Percentiles rank a stretch among this genome's conserved stretches.
Conservation (phyloP, 2,797 vertebrate species). For the Amphiprion clarkii region DNA sequence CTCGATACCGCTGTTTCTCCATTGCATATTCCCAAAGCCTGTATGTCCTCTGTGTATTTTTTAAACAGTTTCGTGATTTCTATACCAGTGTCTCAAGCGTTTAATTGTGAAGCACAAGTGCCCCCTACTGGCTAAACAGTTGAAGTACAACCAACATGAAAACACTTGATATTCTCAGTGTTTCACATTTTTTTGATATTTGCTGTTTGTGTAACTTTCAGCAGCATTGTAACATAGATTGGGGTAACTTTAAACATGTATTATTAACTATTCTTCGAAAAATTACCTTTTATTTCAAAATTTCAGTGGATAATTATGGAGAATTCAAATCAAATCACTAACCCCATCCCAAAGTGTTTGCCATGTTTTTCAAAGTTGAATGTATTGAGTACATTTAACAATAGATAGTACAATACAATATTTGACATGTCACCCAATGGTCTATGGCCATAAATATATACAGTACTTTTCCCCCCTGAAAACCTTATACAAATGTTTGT, state of each 20-base stretch:
- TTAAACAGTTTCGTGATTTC: neutral
- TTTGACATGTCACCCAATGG: neutral
- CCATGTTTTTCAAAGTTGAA: neutral
- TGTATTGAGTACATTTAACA: neutral
- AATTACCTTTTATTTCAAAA: neutral
- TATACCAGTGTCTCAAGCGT: neutral
- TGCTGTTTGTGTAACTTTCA: too few relatives aligned
- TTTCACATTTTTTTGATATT: neutral
- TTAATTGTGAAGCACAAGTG: constrained; percentile 58
- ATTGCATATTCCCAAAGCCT: neutral
- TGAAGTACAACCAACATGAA: constrained; percentile 23
- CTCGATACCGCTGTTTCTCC: neutral
- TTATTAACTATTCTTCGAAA: neutral
- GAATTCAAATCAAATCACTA: neutral
- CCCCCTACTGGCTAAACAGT: constrained; percentile 71
- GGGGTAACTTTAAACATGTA: neutral
- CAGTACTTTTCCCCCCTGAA: too few relatives aligned
- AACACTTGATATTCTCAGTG: neutral
- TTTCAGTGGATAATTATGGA: neutral
- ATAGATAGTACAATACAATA: neutral
- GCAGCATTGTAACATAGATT: too few relatives aligned
- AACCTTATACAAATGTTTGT: neutral
- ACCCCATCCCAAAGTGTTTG: neutral
- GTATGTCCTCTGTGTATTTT: neutral
- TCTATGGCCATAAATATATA: neutral